Evolutionary conservation across 2,113 vertebrate species (phyloP), one percentile per base, ranked within the genome.

Genomic region (Pampusana beccarii): DNA sequence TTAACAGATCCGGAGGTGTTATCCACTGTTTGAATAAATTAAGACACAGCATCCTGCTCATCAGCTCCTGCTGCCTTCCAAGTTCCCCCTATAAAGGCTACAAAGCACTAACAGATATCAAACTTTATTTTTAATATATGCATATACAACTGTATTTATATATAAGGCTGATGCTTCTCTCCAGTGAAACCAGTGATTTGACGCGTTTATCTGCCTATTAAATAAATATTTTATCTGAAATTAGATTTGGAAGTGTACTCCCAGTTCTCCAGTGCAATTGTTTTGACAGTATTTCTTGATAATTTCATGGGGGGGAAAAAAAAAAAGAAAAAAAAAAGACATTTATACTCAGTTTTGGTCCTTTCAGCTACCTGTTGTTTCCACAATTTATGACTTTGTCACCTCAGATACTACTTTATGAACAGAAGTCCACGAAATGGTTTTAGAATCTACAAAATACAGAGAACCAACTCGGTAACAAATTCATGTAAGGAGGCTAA

Each of bases 401-500:
- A 23, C 38, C 29, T 42, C 31, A 65, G 31, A 29, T 15, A 57
- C 34, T n/a, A 11, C 28, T n/a, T 56, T 1, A 57, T 1, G n/a
- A 20, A 58, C 15, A 14, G 60, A 75, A 60, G 9, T 0, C 38
- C 34, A 25, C 1, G 2, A 36, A 74, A 34, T 0, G 4, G 5
- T 24, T 53, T n/a, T 2, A 50, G 5, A 51, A 48, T 0, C 38
- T 12, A 40, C 2, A 16, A 66, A n/a, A 65, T 0, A 51, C 7
- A 42, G 0, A 13, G 16, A 16, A 82, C 36, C 6, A 24, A 14
- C 26, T 21, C 2, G 25, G 0, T 1, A 20, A 14, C 50, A 24
- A 26, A 4, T 6, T 33, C 33, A 11, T 1, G 6, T 1, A 1
- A 7, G 18, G 5, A 2, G 10, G 14, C 23, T 53, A 21, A 9